Percentiles rank a stretch among this genome's conserved stretches.
Evolutionary conservation across 2,888 invertebrate genomes (phyloP).

Genomic region (Drosophila rellima): DNA sequence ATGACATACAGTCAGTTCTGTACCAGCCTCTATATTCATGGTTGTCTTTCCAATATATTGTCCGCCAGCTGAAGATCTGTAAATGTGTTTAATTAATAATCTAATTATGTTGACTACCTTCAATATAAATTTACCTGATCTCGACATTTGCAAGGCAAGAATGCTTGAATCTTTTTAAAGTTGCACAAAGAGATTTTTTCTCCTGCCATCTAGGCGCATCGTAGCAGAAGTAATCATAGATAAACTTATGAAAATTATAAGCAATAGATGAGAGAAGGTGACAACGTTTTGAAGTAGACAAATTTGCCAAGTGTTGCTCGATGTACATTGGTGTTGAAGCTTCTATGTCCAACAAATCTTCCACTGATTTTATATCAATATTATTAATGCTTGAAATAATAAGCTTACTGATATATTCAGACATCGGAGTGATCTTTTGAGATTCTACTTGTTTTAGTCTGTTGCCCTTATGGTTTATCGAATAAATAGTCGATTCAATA

Average conservation of each 20-base stretch:
- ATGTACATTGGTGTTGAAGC: not conserved
- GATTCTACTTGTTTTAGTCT: not conserved
- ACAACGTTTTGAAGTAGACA: constrained; percentile 41
- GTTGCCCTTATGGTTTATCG: not conserved
- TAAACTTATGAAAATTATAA: constrained; percentile 31
- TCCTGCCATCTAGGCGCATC: constrained; percentile 13
- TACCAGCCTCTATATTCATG: constrained; percentile 27
- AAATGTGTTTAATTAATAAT: constrained; percentile 13
- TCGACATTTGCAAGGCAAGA: constrained; percentile 25
- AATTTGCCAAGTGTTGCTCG: constrained; percentile 7
- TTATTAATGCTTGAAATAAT: constrained; percentile 13
- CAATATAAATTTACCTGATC: constrained; percentile 39
- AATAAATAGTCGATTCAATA: not conserved
- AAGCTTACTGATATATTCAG: constrained; percentile 27
- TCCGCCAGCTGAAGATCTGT: constrained; percentile 17
- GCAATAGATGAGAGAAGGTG: constrained; percentile 14
- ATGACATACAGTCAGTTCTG: constrained; percentile 36
- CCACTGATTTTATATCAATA: constrained; percentile 20
- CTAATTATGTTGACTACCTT: not conserved
- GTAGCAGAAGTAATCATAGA: constrained; percentile 33
- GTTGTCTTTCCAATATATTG: constrained; percentile 36
- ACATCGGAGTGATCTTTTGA: constrained; percentile 20
- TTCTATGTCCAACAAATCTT: constrained; percentile 12
- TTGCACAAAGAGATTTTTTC: constrained; percentile 28
- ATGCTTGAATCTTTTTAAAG: constrained; percentile 25